Percentiles rank a stretch among this genome's conserved stretches.
These are phyloP conservation scores for Seira ritae DNA, from an alignment of 2,888 invertebrate species.

Conservation along the genomic window DNA sequence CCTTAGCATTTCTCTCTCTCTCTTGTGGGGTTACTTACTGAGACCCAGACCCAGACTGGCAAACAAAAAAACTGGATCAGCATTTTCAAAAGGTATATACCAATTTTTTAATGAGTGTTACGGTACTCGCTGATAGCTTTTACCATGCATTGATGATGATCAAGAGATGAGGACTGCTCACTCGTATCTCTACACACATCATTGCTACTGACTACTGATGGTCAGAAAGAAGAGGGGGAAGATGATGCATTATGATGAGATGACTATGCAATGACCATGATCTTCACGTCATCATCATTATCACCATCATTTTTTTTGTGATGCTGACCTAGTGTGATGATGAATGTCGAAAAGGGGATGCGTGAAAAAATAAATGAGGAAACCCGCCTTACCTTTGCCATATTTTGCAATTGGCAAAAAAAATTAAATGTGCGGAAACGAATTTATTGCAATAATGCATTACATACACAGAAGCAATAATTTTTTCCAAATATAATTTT, in stretches of 20 bases:
- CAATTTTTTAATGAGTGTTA: constrained; percentile 59
- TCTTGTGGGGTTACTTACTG: not conserved
- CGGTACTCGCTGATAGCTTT: constrained; percentile 62
- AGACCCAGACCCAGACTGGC: not conserved
- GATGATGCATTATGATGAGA: not conserved
- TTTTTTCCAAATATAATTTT: too few species aligned
- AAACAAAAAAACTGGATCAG: constrained; percentile 58
- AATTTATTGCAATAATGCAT: too few species aligned
- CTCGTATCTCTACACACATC: not conserved
- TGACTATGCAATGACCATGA: not conserved
- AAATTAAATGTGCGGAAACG: too few species aligned
- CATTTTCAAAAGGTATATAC: constrained; percentile 50
- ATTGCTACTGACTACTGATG: not conserved
- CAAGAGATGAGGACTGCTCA: not conserved
- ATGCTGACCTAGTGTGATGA: not conserved
- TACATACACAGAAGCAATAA: too few species aligned
- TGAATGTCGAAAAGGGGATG: not conserved
- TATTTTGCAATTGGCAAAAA: too few species aligned
- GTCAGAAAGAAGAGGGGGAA: not conserved
- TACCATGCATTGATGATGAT: constrained; percentile 33
- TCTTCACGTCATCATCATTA: not conserved
- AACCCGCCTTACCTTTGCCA: too few species aligned
- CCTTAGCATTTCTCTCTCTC: constrained; percentile 7
- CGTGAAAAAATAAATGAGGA: too few species aligned
- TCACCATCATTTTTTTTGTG: too few species aligned